Evolutionary conservation across 2,797 vertebrate species (phyloP), one percentile per base, ranked within the genome.

Genomic region (Scarus forsteni): DNA sequence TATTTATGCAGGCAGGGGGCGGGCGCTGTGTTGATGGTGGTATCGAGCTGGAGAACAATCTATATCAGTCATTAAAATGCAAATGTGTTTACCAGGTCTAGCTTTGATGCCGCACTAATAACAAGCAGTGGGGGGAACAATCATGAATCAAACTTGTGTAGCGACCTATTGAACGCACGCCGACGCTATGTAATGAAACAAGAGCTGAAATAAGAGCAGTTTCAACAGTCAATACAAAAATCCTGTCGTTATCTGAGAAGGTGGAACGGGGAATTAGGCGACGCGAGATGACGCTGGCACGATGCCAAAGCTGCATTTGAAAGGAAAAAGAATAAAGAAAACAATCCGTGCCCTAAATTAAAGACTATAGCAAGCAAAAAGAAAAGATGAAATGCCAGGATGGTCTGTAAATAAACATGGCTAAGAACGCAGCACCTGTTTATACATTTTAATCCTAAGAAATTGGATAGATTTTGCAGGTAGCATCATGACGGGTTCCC

Each of bases 11-110:
- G 19, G 79, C 58, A 40, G 54, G 27, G 58, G 56, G 55, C 36
- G 65, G 68, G 76, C 12, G 65, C 73, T 77, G 75, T 58, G 75
- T 71, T 84, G 77, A 72, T 68, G 82, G 71, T 7, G 77, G 68
- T 89, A 90, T 81, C 39, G 83, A 88, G 75, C 76, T 65, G 51
- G 51, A 77, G 75, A 84, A 86, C 85, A 86, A 92, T 92, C 92
- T 84, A 90, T 90, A 92, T 88, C 84, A 87, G 82, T 89, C 88
- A 91, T 93, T 92, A 92, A 92, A 92, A 92, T 92, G 90, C 86
- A 92, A 92, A 92, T 93, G 86, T 86, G 78, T 88, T 91, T 85
- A 90, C 88, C 83, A 64, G 81, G 84, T 83, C 79, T 62, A 46
- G 84, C 89, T 90, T 88, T 88, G 87, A 91, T 88, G 85, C 82